phyloP scores from a whole-genome alignment of 2,797 vertebrate species.

The Steatocranus sp. region DNA sequence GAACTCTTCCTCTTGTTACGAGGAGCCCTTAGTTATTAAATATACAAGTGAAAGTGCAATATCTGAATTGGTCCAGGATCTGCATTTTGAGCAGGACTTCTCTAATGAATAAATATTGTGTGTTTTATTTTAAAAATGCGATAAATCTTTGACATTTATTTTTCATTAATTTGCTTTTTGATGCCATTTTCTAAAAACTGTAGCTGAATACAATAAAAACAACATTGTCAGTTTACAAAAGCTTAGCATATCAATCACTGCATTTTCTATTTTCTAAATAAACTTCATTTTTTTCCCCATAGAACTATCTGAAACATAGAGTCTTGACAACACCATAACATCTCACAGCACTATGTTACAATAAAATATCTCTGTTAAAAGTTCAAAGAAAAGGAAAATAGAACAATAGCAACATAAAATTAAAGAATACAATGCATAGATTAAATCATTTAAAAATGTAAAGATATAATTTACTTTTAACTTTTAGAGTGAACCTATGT shows the following conservation, averaged over 20 bases:
- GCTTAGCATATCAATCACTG: slow-evolving; percentile 86
- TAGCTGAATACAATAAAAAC: slow-evolving; percentile 79
- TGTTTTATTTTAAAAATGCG: slow-evolving; percentile 65
- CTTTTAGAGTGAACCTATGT: slow-evolving; percentile 67
- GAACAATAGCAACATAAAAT: slow-evolving; percentile 81
- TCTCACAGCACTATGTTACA: slow-evolving; percentile 95
- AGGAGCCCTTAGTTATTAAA: slow-evolving; percentile 78
- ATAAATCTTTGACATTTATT: slow-evolving; percentile 41
- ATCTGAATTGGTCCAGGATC: slow-evolving; percentile 83
- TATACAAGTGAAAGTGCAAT: slow-evolving; percentile 82
- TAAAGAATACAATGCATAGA: slow-evolving; percentile 92
- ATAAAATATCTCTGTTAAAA: slow-evolving; percentile 86
- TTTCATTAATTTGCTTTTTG: slow-evolving; percentile 59
- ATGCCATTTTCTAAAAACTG: slow-evolving; percentile 75
- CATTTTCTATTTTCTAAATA: slow-evolving; percentile 87
- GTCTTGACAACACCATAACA: slow-evolving; percentile 84
- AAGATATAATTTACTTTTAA: slow-evolving; percentile 81
- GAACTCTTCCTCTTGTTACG: slow-evolving; percentile 63
- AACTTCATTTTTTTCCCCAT: slow-evolving; percentile 76
- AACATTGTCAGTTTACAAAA: slow-evolving; percentile 89
- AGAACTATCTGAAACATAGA: slow-evolving; percentile 85
- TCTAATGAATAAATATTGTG: slow-evolving; percentile 70
- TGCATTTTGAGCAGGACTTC: slow-evolving; percentile 67
- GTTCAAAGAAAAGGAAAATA: slow-evolving; percentile 77
- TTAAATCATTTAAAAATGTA: slow-evolving; percentile 86